Evolutionary conservation across 2,113 vertebrate genomes (phyloP).

Genomic region (Balaenoptera acutorostrata): DNA sequence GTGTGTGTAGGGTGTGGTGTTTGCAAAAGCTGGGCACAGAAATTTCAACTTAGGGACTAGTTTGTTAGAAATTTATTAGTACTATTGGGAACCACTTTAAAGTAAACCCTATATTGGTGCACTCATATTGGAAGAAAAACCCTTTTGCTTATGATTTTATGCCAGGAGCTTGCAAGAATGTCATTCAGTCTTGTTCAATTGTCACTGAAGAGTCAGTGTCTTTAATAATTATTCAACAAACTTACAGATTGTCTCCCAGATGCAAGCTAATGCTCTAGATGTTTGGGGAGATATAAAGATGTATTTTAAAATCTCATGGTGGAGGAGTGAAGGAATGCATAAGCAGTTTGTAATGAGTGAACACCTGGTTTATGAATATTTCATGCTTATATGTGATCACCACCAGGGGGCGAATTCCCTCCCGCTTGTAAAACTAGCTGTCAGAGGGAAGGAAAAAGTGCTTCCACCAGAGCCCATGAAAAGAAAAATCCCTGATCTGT

Average conservation of each 20-base stretch:
- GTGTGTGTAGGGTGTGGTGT: no score
- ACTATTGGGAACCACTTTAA: background rate
- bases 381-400: background rate
- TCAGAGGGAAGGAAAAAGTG: background rate
- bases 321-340: background rate
- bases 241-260: background rate
- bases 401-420: slow-evolving; percentile 23
- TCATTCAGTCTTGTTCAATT: background rate
- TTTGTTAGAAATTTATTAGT: background rate
- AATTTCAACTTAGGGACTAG: background rate
- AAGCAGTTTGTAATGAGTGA: background rate
- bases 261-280: background rate
- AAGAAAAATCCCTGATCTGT: background rate
- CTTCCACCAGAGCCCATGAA: background rate
- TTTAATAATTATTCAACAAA: background rate
- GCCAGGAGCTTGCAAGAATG: background rate
- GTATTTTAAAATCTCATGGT: background rate
- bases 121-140: background rate
- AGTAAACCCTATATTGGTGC: background rate
- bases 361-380: background rate
- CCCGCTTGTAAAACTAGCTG: background rate
- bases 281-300: background rate
- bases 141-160: background rate
- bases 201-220: background rate
- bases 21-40: background rate